Evolutionary conservation across 2,797 vertebrate species (phyloP), one percentile per base, ranked within the genome.

Genomic region (Mormyrus proboscirostris): DNA sequence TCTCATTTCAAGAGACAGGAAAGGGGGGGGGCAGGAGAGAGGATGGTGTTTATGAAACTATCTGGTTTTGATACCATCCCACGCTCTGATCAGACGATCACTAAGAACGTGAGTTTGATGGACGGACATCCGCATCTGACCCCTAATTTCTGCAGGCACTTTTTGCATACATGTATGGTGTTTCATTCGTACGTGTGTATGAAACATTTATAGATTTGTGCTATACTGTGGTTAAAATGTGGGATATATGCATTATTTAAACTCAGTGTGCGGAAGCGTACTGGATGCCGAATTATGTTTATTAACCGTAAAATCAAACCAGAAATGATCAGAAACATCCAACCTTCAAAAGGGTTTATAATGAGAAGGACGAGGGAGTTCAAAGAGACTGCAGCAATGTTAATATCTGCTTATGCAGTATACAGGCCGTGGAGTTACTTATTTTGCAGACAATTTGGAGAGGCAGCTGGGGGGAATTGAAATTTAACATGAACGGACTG

Each of bases 301-400:
- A 95, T 94, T 95, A 95, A 95, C 91, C 93, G 91, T 94, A 94
- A 95, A 95, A 95, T 95, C 94, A 94, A 95, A 95, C 93, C 94
- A 93, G 92, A 92, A 92, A 92, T 93, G 93, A 93, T 94, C 92
- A 91, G 65, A 73, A 92, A 92, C 93, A 93, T 94, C 91, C 93
- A 90, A 91, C 94, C 95, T 96, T 96, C 95, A 96, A 95, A 73
- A 95, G 95, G 92, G 92, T 89, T 89, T 89, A 88, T 95, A 96
- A 96, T 95, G 94, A 96, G 93, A 91, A 89, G 91, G 92, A 93
- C 93, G 84, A 92, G 90, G 92, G 90, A 95, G 95, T 96, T 96
- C 95, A 96, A 96, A 96, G 94, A 93, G 95, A 96, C 95, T 96
- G 91, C 90, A 88, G 92, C 92, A 96, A 94, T 95, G 94, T 96